Evolutionary conservation across 1,140 invertebrate species (phyloP), one percentile per base, ranked within the genome.

Genomic region (Drosophila melanica): DNA sequence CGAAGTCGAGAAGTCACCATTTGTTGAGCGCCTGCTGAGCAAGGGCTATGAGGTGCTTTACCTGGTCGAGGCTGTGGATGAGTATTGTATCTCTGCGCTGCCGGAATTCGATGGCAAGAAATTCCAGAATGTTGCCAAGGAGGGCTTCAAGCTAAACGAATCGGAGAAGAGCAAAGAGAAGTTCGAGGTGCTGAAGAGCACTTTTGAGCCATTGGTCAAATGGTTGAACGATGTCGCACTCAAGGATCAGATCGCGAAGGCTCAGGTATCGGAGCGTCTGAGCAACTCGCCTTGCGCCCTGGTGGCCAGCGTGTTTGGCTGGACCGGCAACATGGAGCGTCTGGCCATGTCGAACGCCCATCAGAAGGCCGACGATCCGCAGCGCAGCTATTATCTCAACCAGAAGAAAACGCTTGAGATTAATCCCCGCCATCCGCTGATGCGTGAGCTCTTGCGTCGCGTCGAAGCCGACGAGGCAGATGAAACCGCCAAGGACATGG

Each of bases 71-170:
- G 97, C 99, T 57, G 98, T 99, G 39, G 99, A 99, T 93, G 99
- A 99, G 93, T 99, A 99, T 93, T 96, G 97, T 75, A 97, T 99
- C 62, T 98, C 98, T 45, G 96, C 98, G 8, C 93, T 99, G 81
- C 98, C 99, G n/a, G 98, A 99, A 93, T 99, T 98, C 92, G 98
- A 99, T 86, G 97, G 98, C 30, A 99, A 99, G 93, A 99, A 99
- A 92, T 99, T 99, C 96, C 98, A 99, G 93, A 99, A 99, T 91
- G 97, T 99, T 35, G 99, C 99, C 67, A 99, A 99, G 92, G 99
- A 99, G 93, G 98, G 98, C 2, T 95, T 99, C 81, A 95, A 96
- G 59, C 92, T 99, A 1, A 95, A 98, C 66, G 97, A 96, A 90
- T 95, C 95, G 16, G 96, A 97, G 70, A 95, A 96, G 68, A 94